Evolutionary conservation across 2,113 vertebrate species (phyloP), one percentile per base, ranked within the genome.

Genomic region (Etia nguti): DNA sequence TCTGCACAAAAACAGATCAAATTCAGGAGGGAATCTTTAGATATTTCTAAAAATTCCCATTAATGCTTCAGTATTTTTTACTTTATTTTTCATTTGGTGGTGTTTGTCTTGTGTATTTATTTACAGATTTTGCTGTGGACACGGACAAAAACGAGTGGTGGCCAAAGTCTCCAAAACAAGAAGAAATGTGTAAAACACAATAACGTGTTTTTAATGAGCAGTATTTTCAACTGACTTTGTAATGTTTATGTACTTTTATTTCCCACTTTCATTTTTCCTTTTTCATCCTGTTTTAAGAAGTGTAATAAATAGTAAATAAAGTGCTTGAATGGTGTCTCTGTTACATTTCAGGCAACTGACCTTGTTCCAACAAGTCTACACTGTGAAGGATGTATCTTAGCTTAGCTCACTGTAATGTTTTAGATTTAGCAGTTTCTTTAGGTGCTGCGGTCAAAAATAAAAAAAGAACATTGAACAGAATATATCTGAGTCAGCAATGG

Each of bases 181-280:
- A 93, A 1, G 89, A 94, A 0, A 90, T 93, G 75, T 96, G 94
- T 38, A 94, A 90, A 65, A 77, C 80, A 2, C 94, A 96, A 48
- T 96, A 60, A 92, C 20, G 5, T 2, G 2, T 68, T 10, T 16
- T 36, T 24, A 6, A 8, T 8, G 59, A 83, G 70, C 48, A 84
- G 57, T 73, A 70, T 8, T 56, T 85, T 81, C 6, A 60, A 3
- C 79, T 79, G 8, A 29, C 7, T 62, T 29, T 12, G 60, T 54
- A 43, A 10, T 34, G 38, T 60, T 75, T 75, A 29, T 48, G 41
- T 46, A 46, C 43, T 75, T 48, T 20, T 79, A 38, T 24, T 55
- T 24, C 8, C 68, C 22, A 46, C 22, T 73, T 70, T 41, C 12
- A 70, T 73, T 16, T 73, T 26, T 26, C 9, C 15, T 6, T 73